A percentile compares a stretch with the other conserved stretches of the same genome.
Conservation (phyloP, 1,140 invertebrate genomes). For the Penaeus japonicus region DNA sequence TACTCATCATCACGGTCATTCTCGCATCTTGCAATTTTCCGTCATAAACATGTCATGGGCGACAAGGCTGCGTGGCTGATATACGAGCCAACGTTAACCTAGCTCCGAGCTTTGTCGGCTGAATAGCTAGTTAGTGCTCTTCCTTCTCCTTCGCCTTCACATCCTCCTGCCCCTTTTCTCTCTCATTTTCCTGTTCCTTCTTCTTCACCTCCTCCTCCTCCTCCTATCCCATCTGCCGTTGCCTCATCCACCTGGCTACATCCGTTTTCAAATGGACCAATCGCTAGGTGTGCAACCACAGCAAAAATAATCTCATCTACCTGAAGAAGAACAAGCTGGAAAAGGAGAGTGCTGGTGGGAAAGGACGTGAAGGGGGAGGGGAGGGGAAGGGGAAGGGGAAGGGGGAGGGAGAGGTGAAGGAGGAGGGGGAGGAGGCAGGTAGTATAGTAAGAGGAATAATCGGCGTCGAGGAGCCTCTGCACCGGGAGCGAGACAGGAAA, state of each 20-base stretch:
- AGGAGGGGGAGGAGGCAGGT: too few species aligned
- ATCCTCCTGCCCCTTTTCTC: background rate
- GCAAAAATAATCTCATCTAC: too few species aligned
- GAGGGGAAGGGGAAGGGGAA: too few species aligned
- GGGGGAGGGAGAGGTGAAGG: too few species aligned
- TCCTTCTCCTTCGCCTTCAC: background rate
- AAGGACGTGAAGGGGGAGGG: too few species aligned
- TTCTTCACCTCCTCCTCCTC: background rate
- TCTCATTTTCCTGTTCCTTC: background rate
- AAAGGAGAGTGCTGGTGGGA: too few species aligned
- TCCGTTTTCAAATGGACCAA: background rate
- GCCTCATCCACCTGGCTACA: background rate
- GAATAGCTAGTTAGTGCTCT: conserved; percentile 30
- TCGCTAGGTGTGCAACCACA: too few species aligned
- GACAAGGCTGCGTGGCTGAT: conserved; percentile 14
- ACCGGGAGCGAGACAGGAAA: too few species aligned
- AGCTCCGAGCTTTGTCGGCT: background rate
- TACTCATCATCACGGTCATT: conserved; percentile 29
- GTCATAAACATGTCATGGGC: conserved; percentile 40
- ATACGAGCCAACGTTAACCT: background rate
- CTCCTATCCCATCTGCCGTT: background rate
- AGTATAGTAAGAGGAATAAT: too few species aligned
- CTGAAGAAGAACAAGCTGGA: too few species aligned
- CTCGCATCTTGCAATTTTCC: conserved; percentile 43
- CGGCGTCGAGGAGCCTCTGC: too few species aligned